Percentiles rank a stretch among this genome's conserved stretches.
phyloP scores from a whole-genome alignment of 2,113 vertebrate species.

The Chiloscyllium plagiosum region DNA sequence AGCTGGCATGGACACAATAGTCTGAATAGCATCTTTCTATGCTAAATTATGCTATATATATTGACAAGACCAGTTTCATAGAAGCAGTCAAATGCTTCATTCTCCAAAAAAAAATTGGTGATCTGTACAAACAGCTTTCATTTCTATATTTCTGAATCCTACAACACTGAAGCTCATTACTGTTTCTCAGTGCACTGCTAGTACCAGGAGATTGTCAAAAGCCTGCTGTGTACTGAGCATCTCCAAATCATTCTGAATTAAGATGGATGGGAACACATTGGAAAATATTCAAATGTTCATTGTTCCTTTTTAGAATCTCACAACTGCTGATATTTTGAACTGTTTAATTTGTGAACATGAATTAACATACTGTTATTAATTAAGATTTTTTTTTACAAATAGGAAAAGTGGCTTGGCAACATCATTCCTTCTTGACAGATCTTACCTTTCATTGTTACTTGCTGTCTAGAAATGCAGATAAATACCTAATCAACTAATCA shows the following conservation, averaged over 20 bases:
- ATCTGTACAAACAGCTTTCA: neutral
- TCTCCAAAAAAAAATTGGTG: neutral
- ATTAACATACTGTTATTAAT: neutral
- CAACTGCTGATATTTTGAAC: neutral
- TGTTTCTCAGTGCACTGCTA: neutral
- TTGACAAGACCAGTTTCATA: neutral
- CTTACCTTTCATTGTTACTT: neutral
- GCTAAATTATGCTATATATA: no score
- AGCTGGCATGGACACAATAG: neutral
- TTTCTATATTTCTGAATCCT: neutral
- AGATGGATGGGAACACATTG: neutral
- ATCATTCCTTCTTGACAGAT: neutral
- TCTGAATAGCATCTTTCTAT: neutral
- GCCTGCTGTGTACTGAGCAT: neutral
- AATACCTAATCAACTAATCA: neutral
- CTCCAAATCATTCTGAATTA: neutral
- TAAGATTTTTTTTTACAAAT: neutral
- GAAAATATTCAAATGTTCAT: neutral
- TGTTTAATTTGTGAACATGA: neutral
- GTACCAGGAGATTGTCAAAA: neutral
- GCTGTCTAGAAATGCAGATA: neutral
- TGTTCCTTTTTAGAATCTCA: neutral
- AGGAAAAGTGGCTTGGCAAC: neutral
- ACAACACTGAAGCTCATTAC: neutral
- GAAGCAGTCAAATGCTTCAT: neutral